These are phyloP conservation scores for Nothoprocta pentlandii DNA, from an alignment of 2,113 vertebrate genomes.

Conservation along the genomic window DNA sequence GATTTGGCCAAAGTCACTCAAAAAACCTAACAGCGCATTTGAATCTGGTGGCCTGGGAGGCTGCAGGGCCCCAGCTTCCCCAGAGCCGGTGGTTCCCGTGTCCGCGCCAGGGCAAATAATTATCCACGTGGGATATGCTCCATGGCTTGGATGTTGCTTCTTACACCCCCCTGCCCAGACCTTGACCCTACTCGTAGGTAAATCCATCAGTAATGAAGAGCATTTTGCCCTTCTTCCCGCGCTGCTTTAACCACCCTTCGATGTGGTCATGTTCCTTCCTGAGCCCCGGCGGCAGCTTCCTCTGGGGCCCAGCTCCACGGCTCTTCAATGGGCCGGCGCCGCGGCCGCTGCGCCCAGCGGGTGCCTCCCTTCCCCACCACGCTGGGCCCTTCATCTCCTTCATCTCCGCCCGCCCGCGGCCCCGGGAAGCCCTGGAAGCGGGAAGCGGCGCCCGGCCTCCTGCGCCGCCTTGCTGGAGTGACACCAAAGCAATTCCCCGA, in stretches of 20 bases:
- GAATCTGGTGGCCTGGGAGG: background rate
- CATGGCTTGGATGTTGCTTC: background rate
- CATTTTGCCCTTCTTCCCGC: constrained; percentile 25
- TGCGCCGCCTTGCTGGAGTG: background rate
- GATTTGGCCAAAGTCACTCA: background rate
- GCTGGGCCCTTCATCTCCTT: constrained; percentile 68
- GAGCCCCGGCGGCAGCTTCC: constrained; percentile 57
- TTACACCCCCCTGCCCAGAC: background rate
- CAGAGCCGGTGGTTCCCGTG: background rate
- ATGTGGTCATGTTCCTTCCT: constrained; percentile 81
- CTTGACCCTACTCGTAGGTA: background rate
- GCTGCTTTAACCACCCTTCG: constrained; percentile 42
- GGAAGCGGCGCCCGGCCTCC: background rate
- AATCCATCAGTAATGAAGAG: background rate
- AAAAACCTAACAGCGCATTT: rapidly evolving
- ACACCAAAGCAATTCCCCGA: background rate
- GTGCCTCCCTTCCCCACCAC: constrained; percentile 67
- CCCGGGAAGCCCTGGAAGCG: constrained; percentile 1
- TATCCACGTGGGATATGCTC: background rate
- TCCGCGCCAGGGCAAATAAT: background rate
- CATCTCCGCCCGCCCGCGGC: constrained; percentile 17
- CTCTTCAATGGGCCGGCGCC: constrained; percentile 14
- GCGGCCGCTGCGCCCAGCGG: background rate
- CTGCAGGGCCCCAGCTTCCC: constrained; percentile 13
- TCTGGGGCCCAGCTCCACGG: constrained; percentile 34